phyloP scores from a whole-genome alignment of 2,797 vertebrate genomes.

The Ambastaia sidthimunki region DNA sequence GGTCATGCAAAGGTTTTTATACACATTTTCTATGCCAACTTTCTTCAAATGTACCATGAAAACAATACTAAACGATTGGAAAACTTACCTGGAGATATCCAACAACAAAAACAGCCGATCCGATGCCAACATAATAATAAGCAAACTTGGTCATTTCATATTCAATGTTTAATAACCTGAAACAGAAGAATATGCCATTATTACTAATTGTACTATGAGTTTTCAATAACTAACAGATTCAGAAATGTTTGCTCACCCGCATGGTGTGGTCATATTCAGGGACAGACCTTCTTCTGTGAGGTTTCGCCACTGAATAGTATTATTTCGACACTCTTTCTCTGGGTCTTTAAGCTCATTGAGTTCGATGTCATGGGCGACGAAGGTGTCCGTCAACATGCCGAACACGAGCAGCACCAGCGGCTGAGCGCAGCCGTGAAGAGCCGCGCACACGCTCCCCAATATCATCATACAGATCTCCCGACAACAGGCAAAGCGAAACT shows the following conservation, averaged over 20 bases:
- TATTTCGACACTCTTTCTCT: constrained; percentile 88
- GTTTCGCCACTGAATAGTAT: constrained; percentile 85
- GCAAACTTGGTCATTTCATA: constrained; percentile 91
- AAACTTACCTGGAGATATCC: constrained; percentile 92
- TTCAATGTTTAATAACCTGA: constrained; percentile 90
- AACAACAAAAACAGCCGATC: constrained; percentile 80
- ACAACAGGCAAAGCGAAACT: constrained; percentile 90
- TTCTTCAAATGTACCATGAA: not conserved
- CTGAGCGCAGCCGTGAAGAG: constrained; percentile 88
- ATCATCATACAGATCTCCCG: constrained; percentile 87
- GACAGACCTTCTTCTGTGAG: constrained; percentile 58
- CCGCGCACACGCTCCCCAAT: constrained; percentile 82
- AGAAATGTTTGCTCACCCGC: too few relatives aligned
- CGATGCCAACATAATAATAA: constrained; percentile 87
- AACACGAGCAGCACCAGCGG: constrained; percentile 90
- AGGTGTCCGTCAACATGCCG: constrained; percentile 93
- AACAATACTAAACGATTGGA: not conserved
- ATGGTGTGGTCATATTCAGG: constrained; percentile 63
- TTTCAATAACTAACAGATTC: too few relatives aligned
- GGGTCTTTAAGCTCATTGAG: constrained; percentile 85
- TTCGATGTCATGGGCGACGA: constrained; percentile 93
- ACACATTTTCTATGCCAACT: not conserved
- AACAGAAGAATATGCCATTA: constrained; percentile 15
- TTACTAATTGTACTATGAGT: not conserved
- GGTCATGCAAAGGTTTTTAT: not conserved